These are phyloP conservation scores for Merops nubicus DNA, from an alignment of 2,113 vertebrate genomes.

Conservation along the genomic window DNA sequence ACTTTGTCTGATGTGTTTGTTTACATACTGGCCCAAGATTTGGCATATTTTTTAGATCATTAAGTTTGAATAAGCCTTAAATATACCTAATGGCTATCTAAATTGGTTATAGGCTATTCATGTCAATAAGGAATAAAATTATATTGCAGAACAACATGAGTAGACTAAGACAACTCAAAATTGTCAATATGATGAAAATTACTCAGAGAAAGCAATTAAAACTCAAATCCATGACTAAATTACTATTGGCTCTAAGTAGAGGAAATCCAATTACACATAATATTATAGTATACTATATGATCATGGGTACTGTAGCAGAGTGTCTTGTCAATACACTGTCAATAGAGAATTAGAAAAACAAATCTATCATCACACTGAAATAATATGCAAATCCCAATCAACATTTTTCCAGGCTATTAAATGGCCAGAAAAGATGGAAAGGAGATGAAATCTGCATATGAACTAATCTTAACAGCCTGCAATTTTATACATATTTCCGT, in stretches of 20 bases:
- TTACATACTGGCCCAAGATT: background rate
- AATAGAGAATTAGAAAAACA: constrained; percentile 17
- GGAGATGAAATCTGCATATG: background rate
- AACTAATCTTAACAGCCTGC: background rate
- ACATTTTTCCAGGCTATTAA: background rate
- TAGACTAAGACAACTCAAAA: constrained; percentile 19
- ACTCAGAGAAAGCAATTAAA: constrained; percentile 58
- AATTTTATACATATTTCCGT: accelerated
- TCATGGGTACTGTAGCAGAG: background rate
- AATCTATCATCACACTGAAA: background rate
- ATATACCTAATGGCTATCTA: background rate
- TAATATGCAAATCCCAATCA: background rate
- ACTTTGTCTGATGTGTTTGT: background rate
- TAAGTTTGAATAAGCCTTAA: background rate
- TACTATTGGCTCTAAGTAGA: constrained; percentile 30
- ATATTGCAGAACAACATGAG: background rate
- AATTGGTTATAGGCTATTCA: constrained; percentile 19
- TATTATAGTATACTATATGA: background rate
- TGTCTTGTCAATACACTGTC: background rate
- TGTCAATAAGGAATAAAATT: constrained; percentile 42
- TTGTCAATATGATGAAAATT: constrained; percentile 31
- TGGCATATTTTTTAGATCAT: background rate
- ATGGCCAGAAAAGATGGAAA: background rate
- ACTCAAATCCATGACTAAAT: constrained; percentile 35
- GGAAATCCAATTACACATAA: constrained; percentile 14